These are phyloP conservation scores for Xiphorhynchus elegans DNA, from an alignment of 2,113 vertebrate species.

Conservation along the genomic window DNA sequence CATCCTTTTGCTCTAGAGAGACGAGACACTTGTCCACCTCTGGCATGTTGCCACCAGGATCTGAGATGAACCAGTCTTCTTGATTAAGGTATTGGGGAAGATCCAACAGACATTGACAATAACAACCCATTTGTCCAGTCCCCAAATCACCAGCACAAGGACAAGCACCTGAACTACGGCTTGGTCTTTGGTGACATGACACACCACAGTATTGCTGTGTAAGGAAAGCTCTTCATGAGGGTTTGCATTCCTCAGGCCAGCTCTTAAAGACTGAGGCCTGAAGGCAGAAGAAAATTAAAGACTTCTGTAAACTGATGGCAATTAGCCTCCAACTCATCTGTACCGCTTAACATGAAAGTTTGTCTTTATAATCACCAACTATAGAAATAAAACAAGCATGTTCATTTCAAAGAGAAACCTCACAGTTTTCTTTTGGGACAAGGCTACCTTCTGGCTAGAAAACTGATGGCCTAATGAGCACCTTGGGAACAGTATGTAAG, in stretches of 20 bases:
- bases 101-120: background rate
- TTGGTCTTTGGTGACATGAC: background rate
- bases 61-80: background rate
- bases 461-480: background rate
- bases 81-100: background rate
- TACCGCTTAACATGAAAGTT: background rate
- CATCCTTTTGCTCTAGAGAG: background rate
- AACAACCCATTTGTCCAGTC: background rate
- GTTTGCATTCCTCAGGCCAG: background rate
- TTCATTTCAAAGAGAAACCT: background rate
- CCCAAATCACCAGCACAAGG: background rate
- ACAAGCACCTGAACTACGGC: background rate
- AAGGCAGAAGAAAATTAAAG: background rate
- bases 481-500: background rate
- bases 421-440: background rate
- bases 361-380: background rate
- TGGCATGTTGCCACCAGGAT: background rate
- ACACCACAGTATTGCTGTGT: fast-evolving
- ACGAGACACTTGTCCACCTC: background rate
- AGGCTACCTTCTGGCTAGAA: background rate
- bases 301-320: background rate
- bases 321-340: background rate
- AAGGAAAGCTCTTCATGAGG: background rate
- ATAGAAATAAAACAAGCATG: background rate
- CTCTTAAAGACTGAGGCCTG: background rate